These are phyloP conservation scores for Rhynchophorus ferrugineus DNA, from an alignment of 1,140 invertebrate species.

Conservation along the genomic window DNA sequence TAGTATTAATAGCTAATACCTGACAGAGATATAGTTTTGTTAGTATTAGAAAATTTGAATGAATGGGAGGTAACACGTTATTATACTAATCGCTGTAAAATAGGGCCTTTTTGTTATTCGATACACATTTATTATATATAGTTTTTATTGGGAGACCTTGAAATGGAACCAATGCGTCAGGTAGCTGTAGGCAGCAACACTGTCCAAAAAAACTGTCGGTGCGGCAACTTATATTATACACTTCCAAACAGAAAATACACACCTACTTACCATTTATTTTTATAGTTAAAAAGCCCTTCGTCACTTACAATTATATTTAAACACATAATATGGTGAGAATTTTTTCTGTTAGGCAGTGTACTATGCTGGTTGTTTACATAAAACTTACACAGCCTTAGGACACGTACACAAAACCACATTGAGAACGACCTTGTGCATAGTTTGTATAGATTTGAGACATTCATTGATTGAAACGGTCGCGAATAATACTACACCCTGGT, in stretches of 20 bases:
- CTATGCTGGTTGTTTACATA: constrained; percentile 29
- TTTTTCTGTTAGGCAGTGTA: constrained; percentile 14
- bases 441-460: constrained; percentile 33
- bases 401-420: constrained; percentile 40
- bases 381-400: constrained; percentile 42
- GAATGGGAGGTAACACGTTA: not conserved
- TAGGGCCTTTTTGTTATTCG: not conserved
- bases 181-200: constrained; percentile 14
- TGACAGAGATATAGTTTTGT: no score
- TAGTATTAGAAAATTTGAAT: not conserved
- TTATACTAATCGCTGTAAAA: not conserved
- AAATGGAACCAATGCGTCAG: constrained; percentile 17
- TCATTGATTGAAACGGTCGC: constrained; percentile 40
- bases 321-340: constrained; percentile 3
- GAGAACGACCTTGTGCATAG: constrained; percentile 28
- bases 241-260: constrained; percentile 17
- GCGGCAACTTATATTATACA: constrained; percentile 16
- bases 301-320: constrained; percentile 5
- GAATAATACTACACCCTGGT: constrained; percentile 41
- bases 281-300: constrained; percentile 12
- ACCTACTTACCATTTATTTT: constrained; percentile 10
- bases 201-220: constrained; percentile 14
- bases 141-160: constrained; percentile 1
- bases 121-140: not conserved
- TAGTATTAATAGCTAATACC: not conserved